Base-by-base conservation (phyloP, 2,888 invertebrate genomes). In the Fabriciana adippe region DNA sequence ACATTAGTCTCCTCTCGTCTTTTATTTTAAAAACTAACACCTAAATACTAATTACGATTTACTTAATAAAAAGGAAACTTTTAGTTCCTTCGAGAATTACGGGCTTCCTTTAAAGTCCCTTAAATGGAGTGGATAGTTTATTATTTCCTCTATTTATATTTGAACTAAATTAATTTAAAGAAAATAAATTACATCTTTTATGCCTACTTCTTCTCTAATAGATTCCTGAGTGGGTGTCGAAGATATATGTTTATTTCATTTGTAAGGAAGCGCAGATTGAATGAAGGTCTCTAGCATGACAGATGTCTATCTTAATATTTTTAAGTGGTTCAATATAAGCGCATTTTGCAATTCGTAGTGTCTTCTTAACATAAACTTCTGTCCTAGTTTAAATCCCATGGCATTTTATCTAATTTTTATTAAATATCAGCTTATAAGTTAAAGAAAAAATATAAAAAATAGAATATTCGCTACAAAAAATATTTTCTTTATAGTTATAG, bases 211-310 rank as follows among this genome's bases (percentile, higher is more conserved):
- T 41, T 16, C 11, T 55, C 31, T 11, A 50, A 55, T 65, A 69
- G 26, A 14, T 54, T 16, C 64, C n/a, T 54, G 64, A 63, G 73
- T 73, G 73, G 70, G 71, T 67, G 72, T 69, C 53, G 55, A 69
- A 72, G 71, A 72, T 71, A 71, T 66, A 72, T 67, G 67, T 72
- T 71, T 71, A 69, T 73, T 71, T 72, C 68, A 73, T 71, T 41
- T 61, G 67, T 51, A 60, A 73, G 79, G 85, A 86, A 86, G 87
- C 81, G 78, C 75, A 78, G 73, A 86, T 88, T 83, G 81, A 72
- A 78, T 77, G 85, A 86, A 88, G 88, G 85, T 80, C 85, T 83
- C 75, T 73, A 75, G 73, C 78, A 79, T 76, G 82, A 82, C 78
- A 83, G 79, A 83, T 79, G 86, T 83, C 84, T 74, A 78, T 87